Base-by-base conservation (phyloP, 2,888 invertebrate species). In the Sphaerolaimus hirsutus region DNA sequence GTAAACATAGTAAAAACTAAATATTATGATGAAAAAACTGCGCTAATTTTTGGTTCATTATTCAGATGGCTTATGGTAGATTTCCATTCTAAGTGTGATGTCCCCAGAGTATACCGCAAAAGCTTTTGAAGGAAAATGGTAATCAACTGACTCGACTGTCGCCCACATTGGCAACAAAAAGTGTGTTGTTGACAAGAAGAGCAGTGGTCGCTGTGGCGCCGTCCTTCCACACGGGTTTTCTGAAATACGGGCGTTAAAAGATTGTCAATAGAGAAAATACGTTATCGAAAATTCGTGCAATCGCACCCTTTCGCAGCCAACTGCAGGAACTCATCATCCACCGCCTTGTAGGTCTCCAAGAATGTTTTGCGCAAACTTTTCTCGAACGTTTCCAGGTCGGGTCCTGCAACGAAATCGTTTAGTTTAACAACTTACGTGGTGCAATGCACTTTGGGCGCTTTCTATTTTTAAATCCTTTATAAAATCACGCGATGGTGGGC, bases 211-310 rank as follows among this genome's bases (percentile, higher is more conserved):
- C 69, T 24, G 71, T 71, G 1, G 68, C 64, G 2, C 71, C 71
- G 56, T 71, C 71, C 53, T 70, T 71, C 68, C 69, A 68, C 1
- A 64, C 57, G n/a, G 71, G 71, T 50, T 68, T 68, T 29, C 70
- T 70, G 51, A 26, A 59, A 54, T 25, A 25, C 7, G 3, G 29
- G 21, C 27, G 25, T 24, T 14, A 22, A 36, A 7, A 38, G 17
- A 10, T 32, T 17, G 32, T 32, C 17, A n/a, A 32, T 32, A 10
- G 32, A 32, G 10, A 32, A 10, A 10, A 10, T 12, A 12, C 17
- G 12, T 37, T 12, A 24, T 19, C 7, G 22, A 7, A 7, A 21
- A 22, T 4, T 19, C 23, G 7, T 3, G 5, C 12, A 24, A 29
- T 53, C 59, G 55, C 54, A 70, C 70, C 55, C 60, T 55, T 61